Evolutionary conservation across 2,113 vertebrate genomes (phyloP).

Genomic region (Pithys albifrons): DNA sequence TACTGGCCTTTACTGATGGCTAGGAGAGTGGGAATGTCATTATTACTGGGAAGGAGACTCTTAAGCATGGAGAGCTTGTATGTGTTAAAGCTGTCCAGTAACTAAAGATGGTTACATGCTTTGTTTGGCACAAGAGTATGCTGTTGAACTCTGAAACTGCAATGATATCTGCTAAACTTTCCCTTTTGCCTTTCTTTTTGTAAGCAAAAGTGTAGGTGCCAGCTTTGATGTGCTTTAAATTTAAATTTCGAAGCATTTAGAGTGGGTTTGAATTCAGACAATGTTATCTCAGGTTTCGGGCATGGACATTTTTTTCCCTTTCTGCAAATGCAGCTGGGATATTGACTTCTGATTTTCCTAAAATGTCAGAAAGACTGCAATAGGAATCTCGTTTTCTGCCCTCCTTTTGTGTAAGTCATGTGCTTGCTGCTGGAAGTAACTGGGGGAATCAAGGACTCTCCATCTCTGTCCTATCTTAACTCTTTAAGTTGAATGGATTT

Average conservation of each 20-base stretch:
- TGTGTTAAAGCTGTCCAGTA: neutral
- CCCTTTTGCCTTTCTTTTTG: neutral
- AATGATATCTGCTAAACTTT: neutral
- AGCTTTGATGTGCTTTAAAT: neutral
- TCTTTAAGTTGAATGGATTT: neutral
- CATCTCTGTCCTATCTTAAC: neutral
- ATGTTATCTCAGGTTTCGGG: neutral
- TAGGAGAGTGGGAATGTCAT: neutral
- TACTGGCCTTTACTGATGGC: conserved; percentile 15
- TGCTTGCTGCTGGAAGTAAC: neutral
- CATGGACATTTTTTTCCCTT: neutral
- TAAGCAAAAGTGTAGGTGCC: neutral
- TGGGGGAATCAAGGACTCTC: neutral
- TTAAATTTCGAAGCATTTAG: neutral
- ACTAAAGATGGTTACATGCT: neutral
- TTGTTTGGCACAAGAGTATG: neutral
- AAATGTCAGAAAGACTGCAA: neutral
- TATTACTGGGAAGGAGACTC: neutral
- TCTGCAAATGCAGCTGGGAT: neutral
- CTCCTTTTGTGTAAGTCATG: neutral
- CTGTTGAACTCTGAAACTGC: neutral
- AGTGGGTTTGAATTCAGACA: neutral
- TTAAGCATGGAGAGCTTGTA: neutral
- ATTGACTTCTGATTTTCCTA: neutral
- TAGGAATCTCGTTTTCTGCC: neutral